Evolutionary conservation across 2,797 vertebrate species (phyloP).

Genomic region (Chrosomus eos): DNA sequence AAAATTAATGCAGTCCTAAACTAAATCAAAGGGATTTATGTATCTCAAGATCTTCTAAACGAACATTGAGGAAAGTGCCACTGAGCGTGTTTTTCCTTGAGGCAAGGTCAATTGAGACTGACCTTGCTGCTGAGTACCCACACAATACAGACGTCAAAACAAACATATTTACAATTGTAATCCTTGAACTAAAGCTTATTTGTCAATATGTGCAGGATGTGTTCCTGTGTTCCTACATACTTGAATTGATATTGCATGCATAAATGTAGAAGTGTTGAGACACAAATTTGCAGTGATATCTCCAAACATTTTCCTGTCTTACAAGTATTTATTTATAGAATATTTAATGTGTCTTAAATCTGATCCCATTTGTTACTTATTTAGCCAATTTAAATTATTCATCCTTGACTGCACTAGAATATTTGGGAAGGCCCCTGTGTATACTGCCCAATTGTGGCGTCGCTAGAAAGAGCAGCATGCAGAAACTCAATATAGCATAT

Average conservation of each 20-base stretch:
- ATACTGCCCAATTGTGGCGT: too few relatives aligned
- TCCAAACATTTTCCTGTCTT: background rate
- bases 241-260: background rate
- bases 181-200: background rate
- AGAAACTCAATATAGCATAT: too few relatives aligned
- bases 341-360: background rate
- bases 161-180: background rate
- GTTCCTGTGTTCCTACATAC: background rate
- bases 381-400: background rate
- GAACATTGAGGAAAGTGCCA: background rate
- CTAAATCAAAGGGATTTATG: background rate
- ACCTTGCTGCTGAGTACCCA: background rate
- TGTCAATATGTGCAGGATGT: background rate
- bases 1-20: background rate
- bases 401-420: background rate
- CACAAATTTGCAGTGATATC: background rate
- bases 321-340: background rate
- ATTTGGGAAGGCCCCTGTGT: background rate
- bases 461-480: too few relatives aligned
- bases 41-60: background rate
- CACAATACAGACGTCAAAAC: background rate
- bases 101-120: background rate
- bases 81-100: background rate
- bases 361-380: constrained; percentile 1
- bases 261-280: background rate